Evolutionary conservation across 1,140 invertebrate genomes (phyloP), one percentile per base, ranked within the genome.

Genomic region (Scaptomyza pallida): DNA sequence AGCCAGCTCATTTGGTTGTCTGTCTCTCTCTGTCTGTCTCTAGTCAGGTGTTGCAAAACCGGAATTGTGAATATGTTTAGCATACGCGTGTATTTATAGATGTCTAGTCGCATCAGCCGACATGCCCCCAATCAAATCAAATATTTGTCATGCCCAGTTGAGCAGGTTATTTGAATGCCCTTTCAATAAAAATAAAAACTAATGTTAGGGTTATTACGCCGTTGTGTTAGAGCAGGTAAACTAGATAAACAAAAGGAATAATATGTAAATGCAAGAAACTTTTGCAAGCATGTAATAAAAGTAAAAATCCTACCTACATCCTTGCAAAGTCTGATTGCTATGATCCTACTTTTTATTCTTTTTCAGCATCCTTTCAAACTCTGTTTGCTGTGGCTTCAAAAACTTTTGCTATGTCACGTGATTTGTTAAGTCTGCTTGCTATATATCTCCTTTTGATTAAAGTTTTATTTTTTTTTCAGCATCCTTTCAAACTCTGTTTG

Each of bases 31-130:
- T 59, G 62, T 40, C 54, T 3, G 33, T 37, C 54, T 55, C 52
- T 79, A 78, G 81, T 79, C 78, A 79, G 72, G 69, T 80, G 73
- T 68, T 80, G 47, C 13, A n/a, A 77, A 86, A 77, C 77, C 71
- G 81, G 80, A 86, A 86, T 86, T 63, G n/a, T 68, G 21, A 76
- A 85, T 76, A 4, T 75, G 45, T 40, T 33, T 47, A 19, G 55
- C 15, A 21, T 55, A 51, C 33, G 33, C 3, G 2, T 71, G 44
- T 65, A 65, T 57, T 70, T 51, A 57, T 56, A 64, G 60, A 79
- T 74, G 81, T 85, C 80, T 75, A 43, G 30, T 61, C 60, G 69
- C 48, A 85, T 85, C 81, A 75, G 81, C 76, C 70, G 80, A 85
- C 72, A 72, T 80, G 69, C 21, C 59, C 21, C 59, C 35, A 45